phyloP scores from a whole-genome alignment of 2,113 vertebrate genomes.

The cattle (Bos taurus) region ARS-UCD2.0 NC_037347.1:44516501-44517000 shows the following conservation, averaged over 20 bases:
- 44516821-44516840: neutral
- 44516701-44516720: neutral
- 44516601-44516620: neutral
- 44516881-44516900: neutral
- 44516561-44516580: neutral
- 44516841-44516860: neutral
- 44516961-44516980: neutral
- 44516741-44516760: neutral
- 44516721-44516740: neutral
- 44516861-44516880: neutral
- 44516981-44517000: neutral
- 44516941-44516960: neutral
- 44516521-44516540: neutral
- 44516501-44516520: neutral
- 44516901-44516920: neutral
- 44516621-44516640: neutral
- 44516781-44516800: neutral
- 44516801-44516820: neutral
- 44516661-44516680: neutral
- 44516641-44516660: neutral
- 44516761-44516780: neutral
- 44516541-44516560: neutral
- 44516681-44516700: neutral
- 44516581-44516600: neutral
- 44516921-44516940: neutral